These are phyloP conservation scores for Chironomus riparius DNA, from an alignment of 2,888 invertebrate genomes.

Conservation along the genomic window DNA sequence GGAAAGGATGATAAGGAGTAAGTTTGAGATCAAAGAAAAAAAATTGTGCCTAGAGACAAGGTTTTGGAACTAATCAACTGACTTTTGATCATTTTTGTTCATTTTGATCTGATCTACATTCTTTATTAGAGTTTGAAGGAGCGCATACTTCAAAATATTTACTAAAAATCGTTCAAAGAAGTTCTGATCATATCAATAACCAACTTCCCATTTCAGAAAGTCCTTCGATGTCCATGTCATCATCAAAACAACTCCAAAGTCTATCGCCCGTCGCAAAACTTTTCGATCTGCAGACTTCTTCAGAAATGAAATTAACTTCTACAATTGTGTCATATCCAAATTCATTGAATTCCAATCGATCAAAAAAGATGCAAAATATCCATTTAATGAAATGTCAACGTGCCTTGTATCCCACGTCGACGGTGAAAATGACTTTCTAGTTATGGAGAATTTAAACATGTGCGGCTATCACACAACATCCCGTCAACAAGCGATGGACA, in stretches of 20 bases:
- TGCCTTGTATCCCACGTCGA: constrained; percentile 45
- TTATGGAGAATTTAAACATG: constrained; percentile 47
- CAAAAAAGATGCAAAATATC: constrained; percentile 37
- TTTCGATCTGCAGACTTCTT: constrained; percentile 60
- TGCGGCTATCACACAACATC: constrained; percentile 43
- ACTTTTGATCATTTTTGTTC: no score
- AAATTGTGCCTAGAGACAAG: no score
- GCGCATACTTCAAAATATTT: no score
- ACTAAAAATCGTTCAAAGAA: no score
- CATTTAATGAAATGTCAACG: constrained; percentile 46
- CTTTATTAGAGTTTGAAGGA: no score
- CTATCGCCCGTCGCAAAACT: constrained; percentile 51
- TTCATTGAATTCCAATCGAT: constrained; percentile 9
- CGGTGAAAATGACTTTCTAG: constrained; percentile 49
- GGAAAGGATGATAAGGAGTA: constrained; percentile 37
- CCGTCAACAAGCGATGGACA: constrained; percentile 46
- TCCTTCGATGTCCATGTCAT: constrained; percentile 47
- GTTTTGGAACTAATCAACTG: no score
- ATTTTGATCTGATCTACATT: no score
- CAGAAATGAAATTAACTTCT: constrained; percentile 60
- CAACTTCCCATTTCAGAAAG: neutral
- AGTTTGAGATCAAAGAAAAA: neutral
- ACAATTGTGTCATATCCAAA: constrained; percentile 42
- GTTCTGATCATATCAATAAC: no score
- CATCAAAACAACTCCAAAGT: constrained; percentile 58